Evolutionary conservation across 2,797 vertebrate genomes (phyloP), one percentile per base, ranked within the genome.

Genomic region (Apodemus agrarius): DNA sequence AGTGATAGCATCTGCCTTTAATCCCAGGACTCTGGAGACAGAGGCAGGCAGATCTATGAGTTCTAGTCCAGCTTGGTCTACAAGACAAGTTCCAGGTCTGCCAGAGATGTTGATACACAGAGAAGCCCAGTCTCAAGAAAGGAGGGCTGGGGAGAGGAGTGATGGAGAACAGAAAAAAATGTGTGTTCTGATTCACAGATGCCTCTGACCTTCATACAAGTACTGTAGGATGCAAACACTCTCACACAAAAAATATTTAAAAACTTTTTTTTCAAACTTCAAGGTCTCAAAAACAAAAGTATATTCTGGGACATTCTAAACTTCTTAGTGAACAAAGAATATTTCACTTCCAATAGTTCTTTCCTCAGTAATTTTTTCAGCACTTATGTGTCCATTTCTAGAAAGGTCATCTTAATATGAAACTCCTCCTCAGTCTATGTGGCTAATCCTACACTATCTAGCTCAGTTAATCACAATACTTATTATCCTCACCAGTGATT

Each of bases 321-420:
- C n/a, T 63, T 90, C 67, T 89, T 52, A 29, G 40, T 87, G 49
- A 76, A 63, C 11, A 79, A 91, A 79, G 57, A 92, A 88, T 49
- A 5, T 24, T 75, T 92, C 79, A 84, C 3, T 69, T 49, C 91
- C 92, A 76, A 31, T 81, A 89, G 59, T 67, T 40, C 80, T 57
- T 16, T 85, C 72, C 19, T 93, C 67, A 88, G 37, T 82, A 69
- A 59, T 86, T 90, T 93, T 74, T 94, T 75, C n/a, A 95, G 67
- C 6, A 85, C 16, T 65, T 31, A 79, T 65, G 79, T 78, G 34
- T 43, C 24, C n/a, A 86, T 82, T 54, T 63, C 59, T 43, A n/a
- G 65, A 92, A 94, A 92, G 2, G 65, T 21, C 54, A 85, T n/a
- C 26, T 85, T 76, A 81, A 40, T 46, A 74, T 40, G 29, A 37